Percentiles rank a stretch among this genome's conserved stretches.
phyloP scores from a whole-genome alignment of 1,140 invertebrate species.

The Anthonomus grandis region DNA sequence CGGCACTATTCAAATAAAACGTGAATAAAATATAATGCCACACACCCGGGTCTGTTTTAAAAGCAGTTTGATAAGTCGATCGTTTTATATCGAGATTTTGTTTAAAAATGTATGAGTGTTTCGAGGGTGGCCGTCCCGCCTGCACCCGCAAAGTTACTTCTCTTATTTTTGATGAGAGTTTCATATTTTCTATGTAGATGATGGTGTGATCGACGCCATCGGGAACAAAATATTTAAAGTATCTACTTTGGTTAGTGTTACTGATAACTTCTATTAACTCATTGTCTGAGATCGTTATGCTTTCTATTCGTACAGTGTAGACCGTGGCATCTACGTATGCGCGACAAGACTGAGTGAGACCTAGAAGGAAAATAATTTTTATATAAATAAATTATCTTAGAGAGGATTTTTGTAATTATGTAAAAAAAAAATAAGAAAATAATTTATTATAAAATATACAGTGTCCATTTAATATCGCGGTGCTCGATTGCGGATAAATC shows the following conservation, averaged over 20 bases:
- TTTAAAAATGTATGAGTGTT: conserved; percentile 44
- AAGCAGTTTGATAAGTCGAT: conserved; percentile 44
- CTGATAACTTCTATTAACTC: conserved; percentile 15
- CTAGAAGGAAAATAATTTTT: conserved; percentile 30
- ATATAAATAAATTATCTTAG: background rate
- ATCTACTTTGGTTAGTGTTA: conserved; percentile 20
- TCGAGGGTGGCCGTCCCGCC: conserved; percentile 48
- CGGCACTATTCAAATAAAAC: conserved; percentile 28
- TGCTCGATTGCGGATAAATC: too few relatives aligned
- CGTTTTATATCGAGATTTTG: conserved; percentile 34
- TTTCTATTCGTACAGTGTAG: conserved; percentile 27
- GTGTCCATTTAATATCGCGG: too few relatives aligned
- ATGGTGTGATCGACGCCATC: conserved; percentile 27
- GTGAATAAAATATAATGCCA: conserved; percentile 59
- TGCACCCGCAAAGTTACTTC: conserved; percentile 47
- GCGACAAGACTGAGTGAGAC: conserved; percentile 34
- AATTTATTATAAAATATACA: too few relatives aligned
- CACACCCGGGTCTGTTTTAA: conserved; percentile 51
- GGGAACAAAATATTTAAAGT: conserved; percentile 51
- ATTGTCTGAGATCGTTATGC: conserved; percentile 18
- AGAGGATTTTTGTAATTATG: too few relatives aligned
- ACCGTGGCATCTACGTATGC: conserved; percentile 33
- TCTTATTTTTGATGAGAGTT: conserved; percentile 29
- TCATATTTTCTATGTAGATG: conserved; percentile 25
- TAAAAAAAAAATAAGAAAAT: conserved; percentile 3